Conservation (phyloP, 2,797 vertebrate species). For the Girardinus metallicus region DNA sequence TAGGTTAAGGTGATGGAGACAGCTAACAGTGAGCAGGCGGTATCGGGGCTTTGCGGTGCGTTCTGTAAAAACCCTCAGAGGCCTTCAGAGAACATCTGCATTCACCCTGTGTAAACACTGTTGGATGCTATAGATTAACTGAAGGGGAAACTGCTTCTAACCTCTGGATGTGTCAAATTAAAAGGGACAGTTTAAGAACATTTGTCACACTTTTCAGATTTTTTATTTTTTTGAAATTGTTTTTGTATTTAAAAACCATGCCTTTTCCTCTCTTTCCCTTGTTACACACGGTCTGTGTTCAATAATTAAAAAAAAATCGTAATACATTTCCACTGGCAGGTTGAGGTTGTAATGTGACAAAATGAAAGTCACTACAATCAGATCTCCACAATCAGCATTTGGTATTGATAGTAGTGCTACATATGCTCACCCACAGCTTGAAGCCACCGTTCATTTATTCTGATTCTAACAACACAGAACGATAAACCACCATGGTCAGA, state of each 20-base stretch:
- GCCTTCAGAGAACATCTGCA: background rate
- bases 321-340: background rate
- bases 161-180: background rate
- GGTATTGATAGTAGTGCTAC: background rate
- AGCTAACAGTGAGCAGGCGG: too few species aligned
- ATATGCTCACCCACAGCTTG: slow-evolving; percentile 4
- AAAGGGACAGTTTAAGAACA: background rate
- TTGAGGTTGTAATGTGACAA: background rate
- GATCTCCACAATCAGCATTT: background rate
- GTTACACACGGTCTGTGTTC: too few species aligned
- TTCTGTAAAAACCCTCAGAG: background rate
- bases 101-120: background rate
- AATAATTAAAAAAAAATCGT: background rate
- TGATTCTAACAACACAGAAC: slow-evolving; percentile 9
- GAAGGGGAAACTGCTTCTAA: too few species aligned
- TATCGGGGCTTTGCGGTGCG: too few species aligned
- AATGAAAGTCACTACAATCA: background rate
- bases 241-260: background rate
- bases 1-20: too few species aligned
- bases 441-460: slow-evolving; percentile 6
- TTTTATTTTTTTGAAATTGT: background rate
- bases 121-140: background rate
- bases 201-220: background rate
- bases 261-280: too few species aligned
- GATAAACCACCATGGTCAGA: slow-evolving; percentile 31